phyloP scores from a whole-genome alignment of 2,888 invertebrate genomes.

The Phengaris alcon region DNA sequence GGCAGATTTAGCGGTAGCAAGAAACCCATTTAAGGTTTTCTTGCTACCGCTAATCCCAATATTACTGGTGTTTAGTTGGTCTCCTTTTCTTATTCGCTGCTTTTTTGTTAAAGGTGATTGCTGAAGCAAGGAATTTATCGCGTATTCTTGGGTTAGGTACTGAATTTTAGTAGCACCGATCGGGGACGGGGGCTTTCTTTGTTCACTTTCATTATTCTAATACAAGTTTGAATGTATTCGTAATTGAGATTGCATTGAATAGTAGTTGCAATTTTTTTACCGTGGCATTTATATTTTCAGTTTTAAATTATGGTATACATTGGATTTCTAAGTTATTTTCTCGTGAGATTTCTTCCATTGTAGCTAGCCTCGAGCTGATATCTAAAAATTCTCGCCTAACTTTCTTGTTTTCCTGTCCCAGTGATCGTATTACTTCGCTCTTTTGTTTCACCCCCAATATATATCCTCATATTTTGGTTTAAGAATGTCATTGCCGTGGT shows the following conservation, averaged over 20 bases:
- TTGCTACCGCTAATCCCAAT: not conserved
- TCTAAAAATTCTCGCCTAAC: not conserved
- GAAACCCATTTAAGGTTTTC: too few relatives aligned
- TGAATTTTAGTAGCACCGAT: too few relatives aligned
- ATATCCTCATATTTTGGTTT: conserved; percentile 24
- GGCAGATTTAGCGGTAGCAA: too few relatives aligned
- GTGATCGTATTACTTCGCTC: not conserved
- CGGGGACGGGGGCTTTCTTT: not conserved
- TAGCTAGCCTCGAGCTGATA: too few relatives aligned
- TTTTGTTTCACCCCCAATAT: not conserved
- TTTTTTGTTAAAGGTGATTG: conserved; percentile 28
- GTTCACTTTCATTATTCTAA: conserved; percentile 34
- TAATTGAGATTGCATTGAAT: conserved; percentile 33
- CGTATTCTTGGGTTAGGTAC: too few relatives aligned
- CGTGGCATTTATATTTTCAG: conserved; percentile 35
- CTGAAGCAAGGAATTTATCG: not conserved
- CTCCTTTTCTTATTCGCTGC: not conserved
- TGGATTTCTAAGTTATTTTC: conserved; percentile 36
- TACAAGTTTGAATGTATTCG: conserved; percentile 34
- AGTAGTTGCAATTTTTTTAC: conserved; percentile 32
- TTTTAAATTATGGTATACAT: conserved; percentile 36
- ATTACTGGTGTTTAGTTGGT: not conserved
- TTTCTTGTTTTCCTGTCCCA: not conserved
- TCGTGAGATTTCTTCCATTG: not conserved
- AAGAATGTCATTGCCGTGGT: not conserved